Conservation (phyloP, 2,113 vertebrate genomes). For the Charina bottae region DNA sequence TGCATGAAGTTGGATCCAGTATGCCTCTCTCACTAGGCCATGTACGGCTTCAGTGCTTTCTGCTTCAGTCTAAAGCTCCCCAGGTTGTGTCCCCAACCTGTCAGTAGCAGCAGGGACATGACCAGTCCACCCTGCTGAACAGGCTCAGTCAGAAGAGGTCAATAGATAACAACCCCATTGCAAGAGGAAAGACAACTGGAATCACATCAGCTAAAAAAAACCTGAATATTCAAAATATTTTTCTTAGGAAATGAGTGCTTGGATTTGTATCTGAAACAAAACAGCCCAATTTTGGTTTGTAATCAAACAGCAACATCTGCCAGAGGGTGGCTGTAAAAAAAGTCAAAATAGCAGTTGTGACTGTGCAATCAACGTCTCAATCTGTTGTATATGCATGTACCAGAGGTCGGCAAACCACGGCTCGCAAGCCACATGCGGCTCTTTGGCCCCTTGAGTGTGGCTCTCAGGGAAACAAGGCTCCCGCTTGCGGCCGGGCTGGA, state of each 20-base stretch:
- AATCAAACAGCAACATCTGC: not conserved
- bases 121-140: not conserved
- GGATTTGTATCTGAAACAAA: not conserved
- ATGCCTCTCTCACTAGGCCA: not conserved
- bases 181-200: not conserved
- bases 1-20: not conserved
- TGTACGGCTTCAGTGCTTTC: not conserved
- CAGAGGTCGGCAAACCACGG: too few species aligned
- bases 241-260: not conserved
- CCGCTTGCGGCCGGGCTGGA: too few species aligned
- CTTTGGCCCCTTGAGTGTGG: too few species aligned
- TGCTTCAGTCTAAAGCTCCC: not conserved
- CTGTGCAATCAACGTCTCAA: not conserved
- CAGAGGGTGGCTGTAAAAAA: not conserved
- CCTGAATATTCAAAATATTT: not conserved
- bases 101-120: not conserved
- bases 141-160: not conserved
- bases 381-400: not conserved
- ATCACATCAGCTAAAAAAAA: not conserved
- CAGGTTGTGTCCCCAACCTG: not conserved
- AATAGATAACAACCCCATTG: not conserved
- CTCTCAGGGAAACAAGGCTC: too few species aligned
- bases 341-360: not conserved
- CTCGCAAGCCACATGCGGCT: too few species aligned
- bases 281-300: not conserved